Conservation (phyloP, 2,888 invertebrate species). For the Cantharis nigra region DNA sequence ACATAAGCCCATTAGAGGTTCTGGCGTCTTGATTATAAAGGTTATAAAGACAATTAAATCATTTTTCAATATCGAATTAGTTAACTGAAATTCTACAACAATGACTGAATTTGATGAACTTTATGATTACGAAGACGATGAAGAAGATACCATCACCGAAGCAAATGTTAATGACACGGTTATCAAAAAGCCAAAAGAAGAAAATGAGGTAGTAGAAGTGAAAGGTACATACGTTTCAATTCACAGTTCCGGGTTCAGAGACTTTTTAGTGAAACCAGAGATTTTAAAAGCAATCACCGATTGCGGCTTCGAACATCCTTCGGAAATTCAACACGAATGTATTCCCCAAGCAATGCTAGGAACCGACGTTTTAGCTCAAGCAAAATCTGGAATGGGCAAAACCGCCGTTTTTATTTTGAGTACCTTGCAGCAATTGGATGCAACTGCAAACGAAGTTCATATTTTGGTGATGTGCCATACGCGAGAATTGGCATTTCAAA, state of each 20-base stretch:
- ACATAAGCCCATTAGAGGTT: no score
- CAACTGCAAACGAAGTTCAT: conserved; percentile 94
- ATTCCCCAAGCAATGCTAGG: conserved; percentile 99
- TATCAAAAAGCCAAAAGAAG: no score
- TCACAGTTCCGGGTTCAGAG: conserved; percentile 68
- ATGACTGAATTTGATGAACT: no score
- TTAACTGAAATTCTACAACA: no score
- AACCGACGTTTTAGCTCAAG: conserved; percentile 99
- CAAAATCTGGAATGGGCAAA: conserved; percentile 99
- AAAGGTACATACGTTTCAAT: no score
- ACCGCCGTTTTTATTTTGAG: conserved; percentile 99
- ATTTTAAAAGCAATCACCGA: conserved; percentile 96
- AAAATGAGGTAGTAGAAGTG: no score
- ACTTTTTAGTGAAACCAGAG: conserved; percentile 96
- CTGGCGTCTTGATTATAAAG: no score
- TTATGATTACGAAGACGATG: no score
- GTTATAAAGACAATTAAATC: no score
- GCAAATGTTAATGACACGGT: no score
- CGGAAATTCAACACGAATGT: conserved; percentile 99
- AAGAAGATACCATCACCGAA: no score
- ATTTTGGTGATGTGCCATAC: conserved; percentile 99
- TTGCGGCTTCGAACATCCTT: conserved; percentile 99
- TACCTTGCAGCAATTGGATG: conserved; percentile 95
- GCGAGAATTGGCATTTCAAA: conserved; percentile 98
- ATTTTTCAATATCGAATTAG: no score